Base-by-base conservation (phyloP, 2,797 vertebrate species). In the Steatocranus sp. region DNA sequence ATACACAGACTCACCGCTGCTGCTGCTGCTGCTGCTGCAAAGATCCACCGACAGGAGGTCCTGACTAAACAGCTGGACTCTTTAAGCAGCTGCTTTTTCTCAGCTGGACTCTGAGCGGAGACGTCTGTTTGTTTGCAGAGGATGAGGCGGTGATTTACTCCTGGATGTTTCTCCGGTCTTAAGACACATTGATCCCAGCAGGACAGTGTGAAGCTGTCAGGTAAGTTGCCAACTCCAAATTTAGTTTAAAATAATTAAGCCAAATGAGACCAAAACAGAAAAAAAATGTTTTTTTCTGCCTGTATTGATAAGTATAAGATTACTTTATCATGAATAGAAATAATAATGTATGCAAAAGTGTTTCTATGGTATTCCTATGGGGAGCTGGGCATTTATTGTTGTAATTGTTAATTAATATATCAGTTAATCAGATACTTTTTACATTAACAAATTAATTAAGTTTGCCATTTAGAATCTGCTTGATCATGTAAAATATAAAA, bases 151-250 rank as follows among this genome's bases (percentile, higher is more conserved):
- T 51, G 5, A 17, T 49, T 66, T 61, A 17, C 17, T 11, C 2
- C 63, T 27, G 38, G 78, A 82, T n/a, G 41, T 27, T 5, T 49
- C 66, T 14, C 15, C 18, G 8, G 4, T 20, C 15, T 70, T 70
- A 38, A 25, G 41, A 54, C 25, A 4, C 5, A 23, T 3, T 36
- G 25, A 83, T 77, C 36, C 51, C 83, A 43, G 14, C 23, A 53
- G 78, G 53, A 76, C 85, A 8, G 76, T 49, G 79, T 14, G 76
- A 14, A 48, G 76, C 56, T 68, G 5, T 36, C 82, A 89, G 89
- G 91, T 92, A 85, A 61, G 36, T 87, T 54, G n/a, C 18, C 5
- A 27, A 66, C 48, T 81, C 51, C 38, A 68, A 68, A 25, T 68
- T 17, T 10, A 41, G 14, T 68, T 68, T 17, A 15, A 41, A 23